phyloP scores from a whole-genome alignment of 2,797 vertebrate species.

The Schizothorax lantsangensis region DNA sequence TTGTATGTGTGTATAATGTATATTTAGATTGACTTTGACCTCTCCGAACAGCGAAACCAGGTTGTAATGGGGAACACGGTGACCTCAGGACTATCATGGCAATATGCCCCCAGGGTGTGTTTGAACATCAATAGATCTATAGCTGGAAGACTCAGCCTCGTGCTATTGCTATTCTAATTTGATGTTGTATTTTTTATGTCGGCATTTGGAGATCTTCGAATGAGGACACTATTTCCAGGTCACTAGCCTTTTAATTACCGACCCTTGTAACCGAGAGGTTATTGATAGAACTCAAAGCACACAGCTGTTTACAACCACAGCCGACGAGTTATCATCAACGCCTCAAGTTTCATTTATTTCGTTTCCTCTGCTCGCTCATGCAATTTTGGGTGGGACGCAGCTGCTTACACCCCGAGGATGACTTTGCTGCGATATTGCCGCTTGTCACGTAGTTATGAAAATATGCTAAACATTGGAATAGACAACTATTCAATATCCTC shows the following conservation, averaged over 20 bases:
- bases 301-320: slow-evolving; percentile 49
- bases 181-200: slow-evolving; percentile 53
- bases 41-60: slow-evolving; percentile 9
- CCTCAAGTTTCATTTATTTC: slow-evolving; percentile 51
- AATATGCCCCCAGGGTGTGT: slow-evolving; percentile 53
- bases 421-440: slow-evolving; percentile 35
- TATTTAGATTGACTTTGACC: slow-evolving; percentile 49
- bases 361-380: slow-evolving; percentile 46
- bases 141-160: slow-evolving; percentile 54
- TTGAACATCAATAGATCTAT: slow-evolving; percentile 60
- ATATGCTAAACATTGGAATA: slow-evolving; percentile 31
- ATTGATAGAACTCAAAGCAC: slow-evolving; percentile 78
- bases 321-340: slow-evolving; percentile 41
- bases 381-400: slow-evolving; percentile 42
- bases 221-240: slow-evolving; percentile 85
- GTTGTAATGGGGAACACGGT: slow-evolving; percentile 46
- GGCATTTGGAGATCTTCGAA: slow-evolving; percentile 75
- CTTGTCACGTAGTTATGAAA: slow-evolving; percentile 40
- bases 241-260: slow-evolving; percentile 90
- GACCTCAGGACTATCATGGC: slow-evolving; percentile 55
- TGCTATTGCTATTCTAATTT: slow-evolving; percentile 59
- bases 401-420: slow-evolving; percentile 28
- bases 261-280: slow-evolving; percentile 84
- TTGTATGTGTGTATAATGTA: not conserved
- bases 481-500: slow-evolving; percentile 42